A percentile compares a stretch with the other conserved stretches of the same genome.
Evolutionary conservation across 53 echinoderm and acorn worm species (phyloP).

Genomic region (Holothuria leucospilota): DNA sequence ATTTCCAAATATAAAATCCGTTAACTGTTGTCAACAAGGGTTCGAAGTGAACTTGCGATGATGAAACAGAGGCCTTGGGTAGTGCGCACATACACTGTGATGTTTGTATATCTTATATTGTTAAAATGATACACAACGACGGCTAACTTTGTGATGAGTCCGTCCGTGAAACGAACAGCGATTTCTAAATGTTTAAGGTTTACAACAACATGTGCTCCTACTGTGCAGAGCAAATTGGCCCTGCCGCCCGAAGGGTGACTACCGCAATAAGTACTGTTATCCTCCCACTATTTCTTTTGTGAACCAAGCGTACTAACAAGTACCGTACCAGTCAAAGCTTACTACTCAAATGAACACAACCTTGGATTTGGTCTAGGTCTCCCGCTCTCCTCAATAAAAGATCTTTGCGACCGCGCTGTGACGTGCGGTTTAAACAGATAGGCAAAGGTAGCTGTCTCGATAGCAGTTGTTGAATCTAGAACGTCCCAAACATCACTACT

Average conservation of each 20-base stretch:
- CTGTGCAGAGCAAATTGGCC: constrained; percentile 45
- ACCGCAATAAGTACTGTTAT: constrained; percentile 2
- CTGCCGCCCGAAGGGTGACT: constrained; percentile 40
- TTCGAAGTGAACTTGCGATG: too few species aligned
- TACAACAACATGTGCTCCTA: constrained; percentile 39
- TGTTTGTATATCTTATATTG: too few species aligned
- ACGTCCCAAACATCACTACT: too few species aligned
- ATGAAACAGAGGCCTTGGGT: too few species aligned
- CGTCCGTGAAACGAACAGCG: too few species aligned
- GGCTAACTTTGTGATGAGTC: too few species aligned
- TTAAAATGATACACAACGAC: too few species aligned
- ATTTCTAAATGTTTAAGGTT: constrained; percentile 27
- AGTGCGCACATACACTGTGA: too few species aligned
- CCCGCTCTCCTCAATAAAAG: constrained; percentile 46
- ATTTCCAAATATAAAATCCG: too few species aligned
- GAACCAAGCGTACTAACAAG: constrained; percentile 6
- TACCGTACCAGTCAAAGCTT: background rate
- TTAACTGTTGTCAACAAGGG: too few species aligned
- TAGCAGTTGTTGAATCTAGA: too few species aligned
- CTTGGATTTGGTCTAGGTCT: constrained; percentile 16
- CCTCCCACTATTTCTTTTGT: constrained; percentile 32
- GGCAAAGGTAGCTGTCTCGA: constrained; percentile 31
- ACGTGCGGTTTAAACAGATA: constrained; percentile 11
- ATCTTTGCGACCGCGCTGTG: constrained; percentile 40
- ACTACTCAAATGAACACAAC: constrained; percentile 13